Conservation (phyloP, 2,113 vertebrate species). For the Ahaetulla prasina region DNA sequence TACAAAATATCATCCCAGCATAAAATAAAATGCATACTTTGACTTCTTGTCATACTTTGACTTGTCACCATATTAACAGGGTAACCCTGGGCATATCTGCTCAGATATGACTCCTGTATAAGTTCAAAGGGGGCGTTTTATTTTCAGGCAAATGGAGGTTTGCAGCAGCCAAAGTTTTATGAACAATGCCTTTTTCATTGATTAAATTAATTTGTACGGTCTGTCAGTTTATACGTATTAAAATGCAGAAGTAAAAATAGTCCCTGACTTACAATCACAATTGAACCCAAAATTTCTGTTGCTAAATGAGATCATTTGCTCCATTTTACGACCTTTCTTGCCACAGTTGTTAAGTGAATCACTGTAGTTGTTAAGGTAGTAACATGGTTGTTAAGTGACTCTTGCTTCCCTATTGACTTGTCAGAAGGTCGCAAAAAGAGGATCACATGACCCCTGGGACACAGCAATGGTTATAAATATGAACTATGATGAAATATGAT, state of each 20-base stretch:
- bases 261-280: not conserved
- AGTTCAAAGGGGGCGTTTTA: not conserved
- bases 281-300: not conserved
- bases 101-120: not conserved
- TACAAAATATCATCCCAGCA: not conserved
- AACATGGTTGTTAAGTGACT: not conserved
- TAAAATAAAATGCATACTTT: not conserved
- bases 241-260: not conserved
- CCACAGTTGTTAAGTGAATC: not conserved
- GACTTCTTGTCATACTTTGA: not conserved
- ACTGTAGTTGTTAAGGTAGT: not conserved
- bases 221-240: not conserved
- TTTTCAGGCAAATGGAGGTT: not conserved
- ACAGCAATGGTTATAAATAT: not conserved
- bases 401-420: not conserved
- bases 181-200: not conserved
- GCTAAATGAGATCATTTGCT: not conserved
- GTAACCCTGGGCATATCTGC: not conserved
- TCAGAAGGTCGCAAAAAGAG: not conserved
- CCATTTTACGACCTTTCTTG: not conserved
- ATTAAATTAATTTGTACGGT: not conserved
- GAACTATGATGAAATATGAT: too few relatives aligned
- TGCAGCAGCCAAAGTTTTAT: not conserved
- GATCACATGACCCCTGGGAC: not conserved
- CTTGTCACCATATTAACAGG: not conserved